These are phyloP conservation scores for Cichladusa arquata DNA, from an alignment of 2,113 vertebrate genomes.

Conservation along the genomic window DNA sequence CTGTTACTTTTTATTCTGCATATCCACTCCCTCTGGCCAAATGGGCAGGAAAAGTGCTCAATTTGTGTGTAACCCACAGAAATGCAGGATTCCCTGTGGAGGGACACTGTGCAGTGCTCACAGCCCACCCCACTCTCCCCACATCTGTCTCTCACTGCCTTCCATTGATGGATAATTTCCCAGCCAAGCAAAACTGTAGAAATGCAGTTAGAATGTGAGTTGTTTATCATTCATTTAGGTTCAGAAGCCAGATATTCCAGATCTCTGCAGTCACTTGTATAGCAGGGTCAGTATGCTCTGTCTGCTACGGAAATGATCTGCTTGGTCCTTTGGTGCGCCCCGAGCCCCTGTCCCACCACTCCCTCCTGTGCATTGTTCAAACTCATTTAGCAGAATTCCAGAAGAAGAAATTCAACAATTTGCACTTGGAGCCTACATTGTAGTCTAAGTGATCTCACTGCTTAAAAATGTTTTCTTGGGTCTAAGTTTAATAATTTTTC, in stretches of 20 bases:
- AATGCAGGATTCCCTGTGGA: not conserved
- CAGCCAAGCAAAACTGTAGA: not conserved
- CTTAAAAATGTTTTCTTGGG: slow-evolving; percentile 44
- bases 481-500: slow-evolving; percentile 56
- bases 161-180: not conserved
- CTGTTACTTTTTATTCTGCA: not conserved
- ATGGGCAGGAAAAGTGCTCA: not conserved
- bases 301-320: not conserved
- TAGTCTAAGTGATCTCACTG: slow-evolving; percentile 34
- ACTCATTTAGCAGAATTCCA: not conserved
- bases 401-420: not conserved
- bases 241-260: not conserved
- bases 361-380: not conserved
- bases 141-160: not conserved
- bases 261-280: not conserved
- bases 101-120: not conserved
- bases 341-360: not conserved
- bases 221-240: not conserved
- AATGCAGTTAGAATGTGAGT: not conserved
- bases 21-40: not conserved
- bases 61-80: not conserved
- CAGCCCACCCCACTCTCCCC: not conserved
- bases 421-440: slow-evolving; percentile 3
- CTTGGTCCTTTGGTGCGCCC: not conserved
- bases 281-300: not conserved